phyloP scores from a whole-genome alignment of 1,140 invertebrate species.

The Bombus superbus region DNA sequence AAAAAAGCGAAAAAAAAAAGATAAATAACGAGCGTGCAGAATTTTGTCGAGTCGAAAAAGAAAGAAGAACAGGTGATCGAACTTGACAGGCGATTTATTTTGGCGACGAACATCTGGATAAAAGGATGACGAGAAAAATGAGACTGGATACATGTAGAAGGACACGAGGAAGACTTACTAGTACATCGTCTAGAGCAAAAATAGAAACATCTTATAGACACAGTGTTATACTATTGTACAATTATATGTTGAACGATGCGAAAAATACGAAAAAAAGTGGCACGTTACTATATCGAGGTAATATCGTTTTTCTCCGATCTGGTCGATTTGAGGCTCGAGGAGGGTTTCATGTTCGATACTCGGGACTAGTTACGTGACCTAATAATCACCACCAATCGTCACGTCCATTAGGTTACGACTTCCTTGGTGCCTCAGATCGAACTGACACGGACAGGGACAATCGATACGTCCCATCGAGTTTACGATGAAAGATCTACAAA shows the following conservation, averaged over 20 bases:
- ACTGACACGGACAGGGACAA: neutral
- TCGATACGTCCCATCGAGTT: neutral
- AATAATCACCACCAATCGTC: conserved; percentile 8
- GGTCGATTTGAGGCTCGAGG: neutral
- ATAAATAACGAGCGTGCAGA: conserved; percentile 43
- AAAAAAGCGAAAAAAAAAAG: conserved; percentile 11
- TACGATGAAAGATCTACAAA: conserved; percentile 12
- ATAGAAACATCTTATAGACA: conserved; percentile 35
- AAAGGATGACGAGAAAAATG: no score
- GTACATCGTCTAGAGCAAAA: conserved; percentile 34
- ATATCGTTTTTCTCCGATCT: conserved; percentile 5
- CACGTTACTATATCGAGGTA: neutral
- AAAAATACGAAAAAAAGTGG: neutral
- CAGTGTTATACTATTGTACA: conserved; percentile 47
- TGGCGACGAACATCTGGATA: neutral
- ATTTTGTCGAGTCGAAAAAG: neutral
- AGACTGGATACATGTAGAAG: neutral
- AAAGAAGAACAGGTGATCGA: neutral
- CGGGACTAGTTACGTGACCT: neutral
- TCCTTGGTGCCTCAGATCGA: neutral
- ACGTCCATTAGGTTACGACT: neutral
- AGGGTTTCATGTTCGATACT: neutral
- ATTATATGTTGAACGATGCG: conserved; percentile 16
- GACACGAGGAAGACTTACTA: neutral
- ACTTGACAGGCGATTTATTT: conserved; percentile 1